Conservation (phyloP, 1,140 invertebrate genomes). For the Acromyrmex charruanus region DNA sequence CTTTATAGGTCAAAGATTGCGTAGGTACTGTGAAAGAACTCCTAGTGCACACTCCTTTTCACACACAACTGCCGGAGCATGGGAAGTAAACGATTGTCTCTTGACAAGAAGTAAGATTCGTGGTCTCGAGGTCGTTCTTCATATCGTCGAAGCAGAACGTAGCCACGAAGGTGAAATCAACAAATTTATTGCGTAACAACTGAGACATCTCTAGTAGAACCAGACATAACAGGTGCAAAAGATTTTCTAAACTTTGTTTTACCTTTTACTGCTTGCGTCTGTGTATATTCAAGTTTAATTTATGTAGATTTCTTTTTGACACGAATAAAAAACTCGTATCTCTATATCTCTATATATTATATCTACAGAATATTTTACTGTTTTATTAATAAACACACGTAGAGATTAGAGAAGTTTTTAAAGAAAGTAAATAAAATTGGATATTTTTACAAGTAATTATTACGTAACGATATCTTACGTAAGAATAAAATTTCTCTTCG, state of each 20-base stretch:
- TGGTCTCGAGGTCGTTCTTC: conserved; percentile 79
- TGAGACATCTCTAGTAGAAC: neutral
- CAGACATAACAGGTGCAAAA: conserved; percentile 5
- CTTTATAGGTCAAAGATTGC: conserved; percentile 80
- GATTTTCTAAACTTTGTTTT: neutral
- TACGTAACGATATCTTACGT: neutral
- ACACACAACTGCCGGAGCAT: conserved; percentile 7
- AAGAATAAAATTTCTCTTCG: conserved; percentile 1
- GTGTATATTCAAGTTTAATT: neutral
- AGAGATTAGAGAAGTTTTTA: neutral
- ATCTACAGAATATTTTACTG: neutral
- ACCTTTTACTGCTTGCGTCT: neutral
- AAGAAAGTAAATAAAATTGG: neutral
- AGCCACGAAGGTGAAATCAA: conserved; percentile 67
- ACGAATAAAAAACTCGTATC: neutral
- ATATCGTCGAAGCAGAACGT: conserved; percentile 66
- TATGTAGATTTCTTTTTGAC: neutral
- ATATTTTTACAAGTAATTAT: conserved; percentile 25
- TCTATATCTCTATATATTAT: neutral
- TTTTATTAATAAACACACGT: neutral
- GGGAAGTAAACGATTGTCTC: conserved; percentile 60
- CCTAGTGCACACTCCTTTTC: conserved; percentile 8
- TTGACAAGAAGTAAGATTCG: conserved; percentile 66
- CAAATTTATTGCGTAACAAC: neutral
- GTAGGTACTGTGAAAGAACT: conserved; percentile 33